phyloP scores from a whole-genome alignment of 2,888 invertebrate genomes.

The Drosophila prolongata region DNA sequence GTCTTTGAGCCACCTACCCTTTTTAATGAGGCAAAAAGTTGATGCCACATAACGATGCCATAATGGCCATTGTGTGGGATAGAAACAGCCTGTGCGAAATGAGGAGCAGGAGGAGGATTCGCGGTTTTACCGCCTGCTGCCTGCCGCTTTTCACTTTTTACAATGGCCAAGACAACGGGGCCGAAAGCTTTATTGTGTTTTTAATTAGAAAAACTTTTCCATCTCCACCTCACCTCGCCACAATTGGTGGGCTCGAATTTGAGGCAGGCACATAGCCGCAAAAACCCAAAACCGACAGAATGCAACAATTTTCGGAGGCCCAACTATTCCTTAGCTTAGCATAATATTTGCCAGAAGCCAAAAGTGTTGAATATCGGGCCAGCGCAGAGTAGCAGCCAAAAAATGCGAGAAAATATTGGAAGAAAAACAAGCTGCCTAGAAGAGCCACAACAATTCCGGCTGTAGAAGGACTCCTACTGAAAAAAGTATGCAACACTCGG shows the following conservation, averaged over 20 bases:
- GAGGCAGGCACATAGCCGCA: conserved; percentile 25
- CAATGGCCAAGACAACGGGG: conserved; percentile 45
- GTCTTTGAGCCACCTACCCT: conserved; percentile 59
- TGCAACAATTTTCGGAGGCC: conserved; percentile 28
- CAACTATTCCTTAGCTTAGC: conserved; percentile 28
- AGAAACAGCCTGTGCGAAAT: neutral
- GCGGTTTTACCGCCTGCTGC: conserved; percentile 36
- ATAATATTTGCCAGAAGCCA: conserved; percentile 34
- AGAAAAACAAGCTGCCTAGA: conserved; percentile 33
- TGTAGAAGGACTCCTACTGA: conserved; percentile 17
- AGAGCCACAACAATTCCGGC: conserved; percentile 60
- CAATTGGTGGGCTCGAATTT: conserved; percentile 55
- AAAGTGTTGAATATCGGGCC: conserved; percentile 40
- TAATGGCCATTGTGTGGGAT: conserved; percentile 61
- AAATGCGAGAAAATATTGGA: conserved; percentile 40
- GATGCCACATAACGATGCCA: conserved; percentile 74
- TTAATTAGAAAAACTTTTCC: conserved; percentile 77
- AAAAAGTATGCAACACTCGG: conserved; percentile 70
- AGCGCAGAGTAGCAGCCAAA: conserved; percentile 18
- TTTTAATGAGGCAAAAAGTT: conserved; percentile 77
- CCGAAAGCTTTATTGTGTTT: conserved; percentile 70
- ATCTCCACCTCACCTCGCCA: conserved; percentile 15
- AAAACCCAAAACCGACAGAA: conserved; percentile 25
- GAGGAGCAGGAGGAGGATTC: conserved; percentile 28
- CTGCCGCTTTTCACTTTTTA: conserved; percentile 12